Evolutionary conservation across 2,797 vertebrate species (phyloP).

Genomic region (Linurgus olivaceus): DNA sequence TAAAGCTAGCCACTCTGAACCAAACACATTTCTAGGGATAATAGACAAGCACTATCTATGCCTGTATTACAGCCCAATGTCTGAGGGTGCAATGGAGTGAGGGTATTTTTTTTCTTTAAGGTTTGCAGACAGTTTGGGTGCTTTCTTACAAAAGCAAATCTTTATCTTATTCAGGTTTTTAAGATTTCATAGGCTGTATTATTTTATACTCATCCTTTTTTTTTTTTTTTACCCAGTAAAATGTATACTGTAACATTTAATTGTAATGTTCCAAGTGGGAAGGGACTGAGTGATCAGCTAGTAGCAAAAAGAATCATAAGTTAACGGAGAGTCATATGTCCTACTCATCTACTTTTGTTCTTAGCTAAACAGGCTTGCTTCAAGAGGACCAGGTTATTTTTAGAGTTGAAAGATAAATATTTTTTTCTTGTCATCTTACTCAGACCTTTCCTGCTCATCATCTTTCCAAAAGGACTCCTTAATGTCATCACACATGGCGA

Average conservation of each 20-base stretch:
- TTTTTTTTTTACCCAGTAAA: background rate
- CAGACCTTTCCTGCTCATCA: background rate
- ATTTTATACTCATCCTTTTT: background rate
- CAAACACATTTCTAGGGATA: background rate
- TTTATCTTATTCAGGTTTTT: background rate
- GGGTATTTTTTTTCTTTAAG: background rate
- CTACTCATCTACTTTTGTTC: background rate
- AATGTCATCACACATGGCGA: background rate
- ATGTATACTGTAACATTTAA: background rate
- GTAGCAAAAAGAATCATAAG: background rate
- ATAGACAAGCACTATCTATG: background rate
- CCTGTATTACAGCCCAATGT: fast-evolving
- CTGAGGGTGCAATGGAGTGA: background rate
- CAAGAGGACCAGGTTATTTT: background rate
- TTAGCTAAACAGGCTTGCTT: background rate
- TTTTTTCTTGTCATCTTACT: background rate
- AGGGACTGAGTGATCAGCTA: background rate
- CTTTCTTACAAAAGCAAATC: background rate
- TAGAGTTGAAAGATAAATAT: background rate
- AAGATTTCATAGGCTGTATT: background rate
- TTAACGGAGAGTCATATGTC: background rate
- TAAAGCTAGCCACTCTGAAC: background rate
- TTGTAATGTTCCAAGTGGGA: background rate
- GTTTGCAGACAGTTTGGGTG: background rate
- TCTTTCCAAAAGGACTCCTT: background rate